Base-by-base conservation (phyloP, 2,888 invertebrate species). In the Drosophila kokeensis region DNA sequence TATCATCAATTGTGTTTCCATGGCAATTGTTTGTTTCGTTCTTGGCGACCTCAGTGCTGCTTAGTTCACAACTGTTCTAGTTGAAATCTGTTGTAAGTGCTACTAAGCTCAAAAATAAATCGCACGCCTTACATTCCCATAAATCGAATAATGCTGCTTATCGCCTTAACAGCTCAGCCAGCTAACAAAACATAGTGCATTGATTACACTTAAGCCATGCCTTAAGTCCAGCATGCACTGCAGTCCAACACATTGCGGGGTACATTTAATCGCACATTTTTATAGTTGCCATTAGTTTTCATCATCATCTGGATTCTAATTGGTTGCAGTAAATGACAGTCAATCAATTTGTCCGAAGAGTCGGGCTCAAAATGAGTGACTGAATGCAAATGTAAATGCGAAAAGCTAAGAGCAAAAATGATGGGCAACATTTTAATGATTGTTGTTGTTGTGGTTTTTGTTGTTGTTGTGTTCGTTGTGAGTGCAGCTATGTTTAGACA, bases 1-100 rank as follows among this genome's bases (percentile, higher is more conserved):
- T 36, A 24, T 54, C 40, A 42, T 15, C 45, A 61, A 58, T 21
- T 58, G 60, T n/a, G 64, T 42, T 58, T 61, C 36, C 67, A 76
- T 61, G 13, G 29, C 42, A 60, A 38, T 15, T 30, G 13, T 29
- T 30, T 24, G 21, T 18, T 30, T 38, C 32, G 36, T 50, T 57
- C 21, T 40, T 24, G 15, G 6, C 1, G 21, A 15, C 40, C 29
- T 27, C 34, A 29, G 34, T 48, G 55, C 18, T 10, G 13, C 32
- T 29, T 18, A 21, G 21, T 30, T 50, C 10, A 58, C 53, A 36
- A 4, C 15, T 24, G 21, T 18, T 11, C 15, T 27, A 2, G 21
- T 8, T 24, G 53, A 48, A 11, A 7, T 6, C 13, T 36, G 36
- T 36, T 11, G 36, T 4, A 18, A 18, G 36, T 24, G 15, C 53